A percentile compares a stretch with the other conserved stretches of the same genome.
Evolutionary conservation across 2,888 invertebrate species (phyloP).

Genomic region (Dermolepida albohirtum): DNA sequence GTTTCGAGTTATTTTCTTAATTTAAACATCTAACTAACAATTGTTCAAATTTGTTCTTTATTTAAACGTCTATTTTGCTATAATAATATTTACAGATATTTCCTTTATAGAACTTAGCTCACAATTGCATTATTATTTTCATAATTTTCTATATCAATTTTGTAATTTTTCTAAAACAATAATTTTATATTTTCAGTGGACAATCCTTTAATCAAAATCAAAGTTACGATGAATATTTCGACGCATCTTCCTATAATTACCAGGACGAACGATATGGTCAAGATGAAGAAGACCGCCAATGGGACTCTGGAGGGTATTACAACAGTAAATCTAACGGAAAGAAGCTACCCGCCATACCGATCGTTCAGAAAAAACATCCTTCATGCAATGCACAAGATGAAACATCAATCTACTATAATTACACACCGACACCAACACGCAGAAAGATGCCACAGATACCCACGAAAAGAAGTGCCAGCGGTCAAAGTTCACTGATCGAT

Average conservation of each 20-base stretch:
- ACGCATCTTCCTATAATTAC: slow-evolving; percentile 73
- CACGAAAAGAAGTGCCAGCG: slow-evolving; percentile 58
- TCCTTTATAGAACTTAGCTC: too few relatives aligned
- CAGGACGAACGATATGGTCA: slow-evolving; percentile 72
- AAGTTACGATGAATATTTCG: slow-evolving; percentile 76
- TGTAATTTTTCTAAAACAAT: background rate
- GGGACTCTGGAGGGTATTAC: slow-evolving; percentile 76
- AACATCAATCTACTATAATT: slow-evolving; percentile 58
- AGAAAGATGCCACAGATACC: slow-evolving; percentile 64
- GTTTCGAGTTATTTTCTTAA: too few relatives aligned
- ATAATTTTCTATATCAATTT: too few relatives aligned
- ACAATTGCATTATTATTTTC: too few relatives aligned
- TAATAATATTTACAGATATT: too few relatives aligned
- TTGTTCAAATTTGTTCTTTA: too few relatives aligned
- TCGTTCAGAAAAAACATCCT: slow-evolving; percentile 60
- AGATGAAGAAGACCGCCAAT: slow-evolving; percentile 78
- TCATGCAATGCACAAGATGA: slow-evolving; percentile 57
- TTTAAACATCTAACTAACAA: too few relatives aligned
- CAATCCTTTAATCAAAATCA: slow-evolving; percentile 65
- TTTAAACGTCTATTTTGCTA: too few relatives aligned
- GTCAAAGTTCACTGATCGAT: slow-evolving; percentile 62
- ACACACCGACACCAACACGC: slow-evolving; percentile 61
- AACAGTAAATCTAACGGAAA: slow-evolving; percentile 51
- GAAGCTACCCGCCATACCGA: slow-evolving; percentile 66
- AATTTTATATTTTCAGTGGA: slow-evolving; percentile 63